Evolutionary conservation across 2,888 invertebrate species (phyloP).

Genomic region (Luffia ferchaultella): DNA sequence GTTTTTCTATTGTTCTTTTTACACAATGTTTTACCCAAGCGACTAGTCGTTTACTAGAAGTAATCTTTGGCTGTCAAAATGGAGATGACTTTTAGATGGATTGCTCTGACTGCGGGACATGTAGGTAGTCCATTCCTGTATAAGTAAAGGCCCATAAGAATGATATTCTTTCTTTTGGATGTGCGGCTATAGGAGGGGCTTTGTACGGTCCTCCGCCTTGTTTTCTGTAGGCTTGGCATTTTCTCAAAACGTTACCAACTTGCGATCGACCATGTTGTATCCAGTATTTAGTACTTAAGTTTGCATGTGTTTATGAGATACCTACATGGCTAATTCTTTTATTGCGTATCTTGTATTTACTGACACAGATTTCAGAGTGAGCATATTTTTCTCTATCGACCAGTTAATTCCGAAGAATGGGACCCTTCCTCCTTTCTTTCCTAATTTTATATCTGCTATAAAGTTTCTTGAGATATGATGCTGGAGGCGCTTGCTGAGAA

Average conservation of each 20-base stretch:
- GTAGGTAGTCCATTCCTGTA: slow-evolving; percentile 16
- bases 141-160: slow-evolving; percentile 13
- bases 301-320: neutral
- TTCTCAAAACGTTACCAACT: slow-evolving; percentile 7
- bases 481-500: too few relatives aligned
- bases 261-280: neutral
- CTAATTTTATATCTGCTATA: neutral
- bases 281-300: slow-evolving; percentile 2
- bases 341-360: slow-evolving; percentile 4
- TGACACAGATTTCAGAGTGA: slow-evolving; percentile 5
- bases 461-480: slow-evolving; percentile 4
- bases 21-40: slow-evolving; percentile 10
- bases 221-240: slow-evolving; percentile 8
- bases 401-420: slow-evolving; percentile 8
- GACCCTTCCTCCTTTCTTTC: slow-evolving; percentile 1
- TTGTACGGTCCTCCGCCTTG: slow-evolving; percentile 11
- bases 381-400: slow-evolving; percentile 4
- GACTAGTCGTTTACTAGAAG: slow-evolving; percentile 12
- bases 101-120: slow-evolving; percentile 17
- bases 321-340: slow-evolving; percentile 11
- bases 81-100: slow-evolving; percentile 18
- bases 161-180: slow-evolving; percentile 16
- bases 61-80: slow-evolving; percentile 17
- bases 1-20: slow-evolving; percentile 8
- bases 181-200: slow-evolving; percentile 8